phyloP scores from a whole-genome alignment of 2,113 vertebrate species.

The Platysteira castanea region DNA sequence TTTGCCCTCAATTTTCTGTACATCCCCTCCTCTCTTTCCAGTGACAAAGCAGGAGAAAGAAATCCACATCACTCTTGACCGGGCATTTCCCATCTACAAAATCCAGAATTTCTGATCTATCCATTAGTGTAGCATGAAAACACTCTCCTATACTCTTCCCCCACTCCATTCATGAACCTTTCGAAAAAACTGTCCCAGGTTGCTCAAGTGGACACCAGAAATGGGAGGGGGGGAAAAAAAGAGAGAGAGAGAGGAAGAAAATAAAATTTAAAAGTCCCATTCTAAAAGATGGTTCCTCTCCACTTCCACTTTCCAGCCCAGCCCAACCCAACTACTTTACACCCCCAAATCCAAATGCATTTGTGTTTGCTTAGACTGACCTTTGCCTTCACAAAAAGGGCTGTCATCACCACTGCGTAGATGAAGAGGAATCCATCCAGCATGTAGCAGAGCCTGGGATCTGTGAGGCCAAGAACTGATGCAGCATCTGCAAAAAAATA shows the following conservation, averaged over 20 bases:
- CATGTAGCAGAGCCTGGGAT: constrained; percentile 84
- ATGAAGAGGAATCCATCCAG: constrained; percentile 86
- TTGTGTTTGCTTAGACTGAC: constrained; percentile 65
- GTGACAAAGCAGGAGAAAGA: background rate
- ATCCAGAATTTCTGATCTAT: background rate
- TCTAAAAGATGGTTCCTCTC: background rate
- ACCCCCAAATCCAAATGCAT: background rate
- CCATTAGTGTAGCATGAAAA: background rate
- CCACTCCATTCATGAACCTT: background rate
- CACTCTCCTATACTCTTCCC: background rate
- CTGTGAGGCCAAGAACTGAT: constrained; percentile 66
- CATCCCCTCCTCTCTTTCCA: background rate
- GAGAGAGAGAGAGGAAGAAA: background rate
- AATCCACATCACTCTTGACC: background rate
- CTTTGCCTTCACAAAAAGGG: constrained; percentile 82
- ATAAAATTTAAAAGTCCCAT: background rate
- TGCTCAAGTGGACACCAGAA: background rate
- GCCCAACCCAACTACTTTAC: background rate
- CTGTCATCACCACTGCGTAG: constrained; percentile 84
- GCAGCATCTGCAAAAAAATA: constrained; percentile 27
- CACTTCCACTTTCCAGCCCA: background rate
- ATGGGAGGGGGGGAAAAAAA: rapidly evolving
- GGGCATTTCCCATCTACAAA: background rate
- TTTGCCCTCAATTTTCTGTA: background rate
- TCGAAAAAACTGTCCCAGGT: background rate